Conservation (phyloP, 2,797 vertebrate species). For the Rhinoraja longicauda region DNA sequence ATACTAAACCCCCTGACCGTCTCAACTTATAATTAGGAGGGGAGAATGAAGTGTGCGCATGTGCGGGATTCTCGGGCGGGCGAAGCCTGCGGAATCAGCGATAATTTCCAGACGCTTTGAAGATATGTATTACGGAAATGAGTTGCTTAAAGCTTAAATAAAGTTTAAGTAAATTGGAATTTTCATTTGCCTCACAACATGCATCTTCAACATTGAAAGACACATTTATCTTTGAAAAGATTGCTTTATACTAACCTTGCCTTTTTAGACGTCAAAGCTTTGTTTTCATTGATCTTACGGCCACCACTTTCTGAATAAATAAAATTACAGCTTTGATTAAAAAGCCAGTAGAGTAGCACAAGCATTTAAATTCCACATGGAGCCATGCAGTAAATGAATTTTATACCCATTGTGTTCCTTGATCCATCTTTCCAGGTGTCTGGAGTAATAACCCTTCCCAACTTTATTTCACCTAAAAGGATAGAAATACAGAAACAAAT, state of each 20-base stretch:
- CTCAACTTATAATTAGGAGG: too few species aligned
- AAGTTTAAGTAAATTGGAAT: too few species aligned
- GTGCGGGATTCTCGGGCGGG: too few species aligned
- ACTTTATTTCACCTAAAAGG: slow-evolving; percentile 86
- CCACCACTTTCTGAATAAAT: slow-evolving; percentile 79
- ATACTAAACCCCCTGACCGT: too few species aligned
- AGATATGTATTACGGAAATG: too few species aligned
- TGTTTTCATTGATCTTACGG: slow-evolving; percentile 93
- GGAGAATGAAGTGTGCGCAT: too few species aligned
- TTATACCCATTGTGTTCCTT: slow-evolving; percentile 89
- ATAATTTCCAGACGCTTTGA: too few species aligned
- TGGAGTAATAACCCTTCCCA: slow-evolving; percentile 90
- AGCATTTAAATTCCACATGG: not conserved
- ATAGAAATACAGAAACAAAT: not conserved
- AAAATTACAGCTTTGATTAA: slow-evolving; percentile 33
- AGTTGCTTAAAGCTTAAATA: too few species aligned
- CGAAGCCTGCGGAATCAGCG: too few species aligned
- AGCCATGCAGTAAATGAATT: not conserved
- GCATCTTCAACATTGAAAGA: not conserved
- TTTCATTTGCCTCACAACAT: too few species aligned
- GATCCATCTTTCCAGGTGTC: slow-evolving; percentile 98
- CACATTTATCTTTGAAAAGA: not conserved
- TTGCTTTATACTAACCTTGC: slow-evolving; percentile 63
- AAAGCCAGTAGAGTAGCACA: not conserved
- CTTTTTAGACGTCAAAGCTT: slow-evolving; percentile 88